phyloP scores from a whole-genome alignment of 2,888 invertebrate genomes.

The Eupithecia pulchellata region DNA sequence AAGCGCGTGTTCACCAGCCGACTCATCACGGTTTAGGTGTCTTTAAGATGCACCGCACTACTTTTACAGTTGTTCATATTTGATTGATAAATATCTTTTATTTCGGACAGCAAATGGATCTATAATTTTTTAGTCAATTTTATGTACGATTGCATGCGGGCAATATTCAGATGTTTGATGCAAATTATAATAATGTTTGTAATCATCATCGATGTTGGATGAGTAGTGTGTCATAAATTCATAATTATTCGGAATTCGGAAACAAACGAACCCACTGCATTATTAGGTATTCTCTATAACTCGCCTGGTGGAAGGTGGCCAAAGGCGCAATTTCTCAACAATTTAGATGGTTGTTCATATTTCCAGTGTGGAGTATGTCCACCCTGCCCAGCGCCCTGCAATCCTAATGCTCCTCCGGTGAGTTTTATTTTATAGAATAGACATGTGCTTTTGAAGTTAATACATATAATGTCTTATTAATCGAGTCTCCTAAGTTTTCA shows the following conservation, averaged over 20 bases:
- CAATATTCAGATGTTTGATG: no score
- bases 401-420: conserved; percentile 74
- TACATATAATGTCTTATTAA: no score
- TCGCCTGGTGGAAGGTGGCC: background rate
- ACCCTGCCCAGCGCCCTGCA: conserved; percentile 77
- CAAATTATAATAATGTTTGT: no score
- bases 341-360: background rate
- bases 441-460: no score
- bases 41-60: background rate
- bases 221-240: no score
- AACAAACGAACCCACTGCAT: background rate
- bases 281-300: background rate
- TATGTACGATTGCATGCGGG: no score
- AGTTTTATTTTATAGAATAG: conserved; percentile 36
- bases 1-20: background rate
- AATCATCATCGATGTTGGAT: no score
- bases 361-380: conserved; percentile 77
- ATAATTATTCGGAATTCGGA: background rate
- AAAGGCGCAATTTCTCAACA: background rate
- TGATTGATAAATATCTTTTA: no score
- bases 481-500: no score
- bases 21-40: background rate
- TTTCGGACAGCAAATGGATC: no score
- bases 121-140: no score
- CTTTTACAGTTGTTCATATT: background rate